A percentile compares a stretch with the other conserved stretches of the same genome.
phyloP scores from a whole-genome alignment of 2,113 vertebrate species.

The Rhipidura dahli region DNA sequence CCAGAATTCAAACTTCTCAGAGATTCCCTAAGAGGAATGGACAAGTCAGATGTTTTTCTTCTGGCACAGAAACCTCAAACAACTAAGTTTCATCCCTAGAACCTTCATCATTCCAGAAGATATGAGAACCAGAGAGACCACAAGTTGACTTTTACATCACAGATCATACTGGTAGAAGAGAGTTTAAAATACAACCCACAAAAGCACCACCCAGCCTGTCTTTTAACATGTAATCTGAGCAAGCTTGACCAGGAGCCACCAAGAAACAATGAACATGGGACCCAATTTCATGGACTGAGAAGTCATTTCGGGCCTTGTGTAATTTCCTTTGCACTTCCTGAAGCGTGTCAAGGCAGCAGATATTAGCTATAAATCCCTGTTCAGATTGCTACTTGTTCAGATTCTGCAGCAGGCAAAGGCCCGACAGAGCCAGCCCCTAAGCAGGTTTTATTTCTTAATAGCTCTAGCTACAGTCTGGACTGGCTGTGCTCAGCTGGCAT shows the following conservation, averaged over 20 bases:
- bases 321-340: not conserved
- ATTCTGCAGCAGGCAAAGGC: not conserved
- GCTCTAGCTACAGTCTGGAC: not conserved
- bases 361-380: not conserved
- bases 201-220: not conserved
- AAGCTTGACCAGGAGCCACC: not conserved
- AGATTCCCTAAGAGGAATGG: not conserved
- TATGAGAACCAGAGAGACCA: not conserved
- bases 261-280: not conserved
- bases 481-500: not conserved
- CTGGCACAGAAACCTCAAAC: not conserved
- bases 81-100: not conserved
- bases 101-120: not conserved
- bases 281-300: not conserved
- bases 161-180: not conserved
- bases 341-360: not conserved
- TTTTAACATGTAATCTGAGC: not conserved
- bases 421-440: not conserved
- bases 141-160: not conserved
- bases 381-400: not conserved
- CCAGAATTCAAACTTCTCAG: not conserved
- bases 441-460: not conserved
- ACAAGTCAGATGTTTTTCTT: not conserved
- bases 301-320: not conserved
- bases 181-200: not conserved